phyloP scores from a whole-genome alignment of 1,140 invertebrate species.

The Harpegnathos saltator region DNA sequence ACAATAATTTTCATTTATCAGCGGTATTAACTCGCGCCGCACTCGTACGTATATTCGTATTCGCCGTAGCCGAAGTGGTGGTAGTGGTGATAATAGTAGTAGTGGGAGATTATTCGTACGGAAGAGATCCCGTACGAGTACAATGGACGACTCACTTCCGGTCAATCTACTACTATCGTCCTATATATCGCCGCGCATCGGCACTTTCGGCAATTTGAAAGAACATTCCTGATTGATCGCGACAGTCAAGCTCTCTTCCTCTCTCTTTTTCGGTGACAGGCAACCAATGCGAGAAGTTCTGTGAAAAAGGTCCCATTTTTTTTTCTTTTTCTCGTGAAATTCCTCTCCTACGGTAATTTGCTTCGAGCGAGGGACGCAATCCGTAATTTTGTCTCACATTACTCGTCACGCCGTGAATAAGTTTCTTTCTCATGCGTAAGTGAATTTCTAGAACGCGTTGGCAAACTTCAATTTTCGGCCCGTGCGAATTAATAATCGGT shows the following conservation, averaged over 20 bases:
- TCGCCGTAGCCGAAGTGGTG: no score
- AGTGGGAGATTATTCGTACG: slow-evolving; percentile 33
- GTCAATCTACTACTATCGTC: slow-evolving; percentile 52
- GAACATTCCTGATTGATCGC: slow-evolving; percentile 37
- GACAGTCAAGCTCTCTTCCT: not conserved
- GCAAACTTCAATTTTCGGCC: not conserved
- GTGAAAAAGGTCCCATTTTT: not conserved
- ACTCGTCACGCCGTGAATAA: not conserved
- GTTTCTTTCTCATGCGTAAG: not conserved
- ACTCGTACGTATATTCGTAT: no score
- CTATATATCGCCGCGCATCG: slow-evolving; percentile 34
- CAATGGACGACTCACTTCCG: slow-evolving; percentile 52
- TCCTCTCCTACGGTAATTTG: not conserved
- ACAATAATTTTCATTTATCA: slow-evolving; percentile 40
- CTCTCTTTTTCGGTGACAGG: not conserved
- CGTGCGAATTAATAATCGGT: slow-evolving; percentile 22
- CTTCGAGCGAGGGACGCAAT: not conserved
- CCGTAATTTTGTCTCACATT: not conserved
- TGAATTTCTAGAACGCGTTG: not conserved
- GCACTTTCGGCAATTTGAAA: slow-evolving; percentile 44
- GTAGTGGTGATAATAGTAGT: no score
- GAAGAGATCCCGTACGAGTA: not conserved
- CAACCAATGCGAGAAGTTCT: not conserved
- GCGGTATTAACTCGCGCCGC: not conserved
- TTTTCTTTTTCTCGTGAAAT: no score